Evolutionary conservation across 2,797 vertebrate genomes (phyloP).

Genomic region (Darevskia mixta): DNA sequence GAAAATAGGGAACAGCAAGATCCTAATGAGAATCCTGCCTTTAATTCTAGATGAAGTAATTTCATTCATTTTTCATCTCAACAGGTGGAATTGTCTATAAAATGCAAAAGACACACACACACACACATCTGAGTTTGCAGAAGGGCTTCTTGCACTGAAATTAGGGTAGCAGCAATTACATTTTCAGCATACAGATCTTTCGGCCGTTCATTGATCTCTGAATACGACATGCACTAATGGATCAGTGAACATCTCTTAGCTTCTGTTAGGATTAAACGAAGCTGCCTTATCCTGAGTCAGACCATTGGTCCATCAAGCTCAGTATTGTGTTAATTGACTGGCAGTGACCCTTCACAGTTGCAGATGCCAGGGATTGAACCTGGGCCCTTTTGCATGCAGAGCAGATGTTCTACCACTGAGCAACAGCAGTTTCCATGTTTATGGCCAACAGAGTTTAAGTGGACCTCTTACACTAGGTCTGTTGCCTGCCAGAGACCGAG

Average conservation of each 20-base stretch:
- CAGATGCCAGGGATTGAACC: too few species aligned
- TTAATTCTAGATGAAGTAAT: constrained; percentile 30
- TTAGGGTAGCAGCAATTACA: background rate
- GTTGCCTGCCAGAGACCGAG: background rate
- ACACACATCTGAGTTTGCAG: constrained; percentile 9
- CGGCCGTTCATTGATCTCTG: background rate
- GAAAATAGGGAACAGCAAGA: constrained; percentile 23
- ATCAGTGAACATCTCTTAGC: background rate
- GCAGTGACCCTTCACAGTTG: too few species aligned
- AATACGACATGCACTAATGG: background rate
- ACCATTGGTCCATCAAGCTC: too few species aligned
- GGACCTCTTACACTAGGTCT: background rate
- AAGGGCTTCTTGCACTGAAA: background rate
- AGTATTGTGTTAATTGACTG: too few species aligned
- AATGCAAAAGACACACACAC: background rate
- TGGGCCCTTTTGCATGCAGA: too few species aligned
- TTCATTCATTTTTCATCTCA: constrained; percentile 19
- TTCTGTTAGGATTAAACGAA: background rate
- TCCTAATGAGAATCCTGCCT: constrained; percentile 27
- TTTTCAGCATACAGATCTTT: background rate
- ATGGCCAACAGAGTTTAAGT: background rate
- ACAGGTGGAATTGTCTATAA: constrained; percentile 20
- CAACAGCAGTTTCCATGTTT: background rate
- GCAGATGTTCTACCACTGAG: too few species aligned
- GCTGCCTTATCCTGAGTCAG: too few species aligned